These are phyloP conservation scores for Sterrhoptilus dennistouni DNA, from an alignment of 2,113 vertebrate species.

Conservation along the genomic window DNA sequence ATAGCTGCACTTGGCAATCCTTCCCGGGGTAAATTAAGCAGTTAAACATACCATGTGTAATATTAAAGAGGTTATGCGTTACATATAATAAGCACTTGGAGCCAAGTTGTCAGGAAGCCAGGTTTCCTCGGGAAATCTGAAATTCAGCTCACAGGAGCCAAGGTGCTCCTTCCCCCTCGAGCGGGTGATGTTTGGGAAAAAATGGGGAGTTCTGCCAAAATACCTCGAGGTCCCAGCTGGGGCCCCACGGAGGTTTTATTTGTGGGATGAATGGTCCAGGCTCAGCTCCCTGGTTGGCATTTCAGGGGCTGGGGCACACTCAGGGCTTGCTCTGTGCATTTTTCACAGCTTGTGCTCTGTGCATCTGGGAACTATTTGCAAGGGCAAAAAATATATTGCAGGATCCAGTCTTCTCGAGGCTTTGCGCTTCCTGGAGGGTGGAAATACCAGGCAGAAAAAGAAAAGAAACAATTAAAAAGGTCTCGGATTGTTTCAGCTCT, in stretches of 20 bases:
- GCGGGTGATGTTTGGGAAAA: accelerated
- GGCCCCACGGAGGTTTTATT: not conserved
- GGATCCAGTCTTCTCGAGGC: not conserved
- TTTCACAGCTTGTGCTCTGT: not conserved
- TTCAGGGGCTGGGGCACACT: not conserved
- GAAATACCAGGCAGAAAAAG: not conserved
- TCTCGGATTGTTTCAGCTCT: constrained; percentile 41
- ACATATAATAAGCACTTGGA: constrained; percentile 19
- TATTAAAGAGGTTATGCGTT: constrained; percentile 56
- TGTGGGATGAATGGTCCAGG: accelerated
- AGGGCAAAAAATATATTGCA: constrained; percentile 12
- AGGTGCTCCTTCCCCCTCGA: not conserved
- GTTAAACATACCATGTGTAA: constrained; percentile 48
- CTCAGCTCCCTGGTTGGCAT: not conserved
- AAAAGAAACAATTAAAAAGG: no score
- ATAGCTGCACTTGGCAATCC: constrained; percentile 41
- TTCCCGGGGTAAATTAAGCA: constrained; percentile 35
- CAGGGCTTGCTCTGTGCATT: not conserved
- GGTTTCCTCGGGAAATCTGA: not conserved
- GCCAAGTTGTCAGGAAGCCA: constrained; percentile 54
- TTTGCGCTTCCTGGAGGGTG: constrained; percentile 5
- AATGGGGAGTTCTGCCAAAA: not conserved
- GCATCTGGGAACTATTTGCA: not conserved
- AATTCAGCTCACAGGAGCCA: not conserved
- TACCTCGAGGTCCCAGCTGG: not conserved